phyloP scores from a whole-genome alignment of 1,140 invertebrate species.

The Anastatus disparis region DNA sequence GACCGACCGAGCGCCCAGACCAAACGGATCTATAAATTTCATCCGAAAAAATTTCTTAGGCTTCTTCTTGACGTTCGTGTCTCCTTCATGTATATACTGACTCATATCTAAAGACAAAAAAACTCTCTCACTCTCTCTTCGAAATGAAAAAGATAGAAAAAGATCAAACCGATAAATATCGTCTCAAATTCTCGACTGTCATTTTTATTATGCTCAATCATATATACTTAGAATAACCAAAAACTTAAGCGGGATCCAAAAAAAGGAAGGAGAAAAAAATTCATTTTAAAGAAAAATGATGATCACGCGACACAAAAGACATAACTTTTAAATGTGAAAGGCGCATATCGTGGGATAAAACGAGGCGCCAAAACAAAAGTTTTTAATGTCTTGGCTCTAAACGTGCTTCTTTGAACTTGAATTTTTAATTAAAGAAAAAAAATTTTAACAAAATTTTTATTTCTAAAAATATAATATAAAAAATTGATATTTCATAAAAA shows the following conservation, averaged over 20 bases:
- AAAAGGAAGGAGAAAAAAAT: slow-evolving; percentile 1
- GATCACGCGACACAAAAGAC: slow-evolving; percentile 37
- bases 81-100: neutral
- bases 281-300: slow-evolving; percentile 43
- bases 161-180: slow-evolving; percentile 36
- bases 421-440: no score
- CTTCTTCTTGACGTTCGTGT: slow-evolving; percentile 23
- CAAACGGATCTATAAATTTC: slow-evolving; percentile 39
- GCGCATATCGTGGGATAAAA: neutral
- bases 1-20: no score
- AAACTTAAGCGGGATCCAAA: neutral
- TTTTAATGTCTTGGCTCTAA: neutral
- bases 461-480: no score
- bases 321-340: neutral
- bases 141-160: slow-evolving; percentile 22
- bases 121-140: neutral
- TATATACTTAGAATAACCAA: no score
- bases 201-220: slow-evolving; percentile 35
- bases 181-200: slow-evolving; percentile 15
- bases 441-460: no score
- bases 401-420: no score
- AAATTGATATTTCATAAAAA: no score
- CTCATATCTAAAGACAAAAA: no score
- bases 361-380: neutral
- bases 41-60: slow-evolving; percentile 30